Percentiles rank a stretch among this genome's conserved stretches.
phyloP scores from a whole-genome alignment of 2,797 vertebrate species.

The Gymnopithys bicolor region DNA sequence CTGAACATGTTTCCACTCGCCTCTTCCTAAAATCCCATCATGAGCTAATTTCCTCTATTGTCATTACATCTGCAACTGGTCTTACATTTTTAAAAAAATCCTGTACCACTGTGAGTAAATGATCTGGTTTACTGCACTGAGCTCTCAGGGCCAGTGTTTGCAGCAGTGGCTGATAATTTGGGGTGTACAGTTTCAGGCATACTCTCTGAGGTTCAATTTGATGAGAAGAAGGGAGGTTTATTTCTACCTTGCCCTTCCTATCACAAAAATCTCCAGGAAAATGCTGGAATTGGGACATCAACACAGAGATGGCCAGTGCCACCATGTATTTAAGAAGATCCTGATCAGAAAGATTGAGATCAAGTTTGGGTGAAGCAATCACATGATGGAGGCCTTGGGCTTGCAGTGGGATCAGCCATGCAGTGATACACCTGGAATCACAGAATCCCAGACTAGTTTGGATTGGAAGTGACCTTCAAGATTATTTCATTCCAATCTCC shows the following conservation, averaged over 20 bases:
- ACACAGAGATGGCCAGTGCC: fast-evolving
- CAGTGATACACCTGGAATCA: not conserved
- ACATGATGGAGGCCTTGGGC: fast-evolving
- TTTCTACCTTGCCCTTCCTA: not conserved
- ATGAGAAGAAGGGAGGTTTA: not conserved
- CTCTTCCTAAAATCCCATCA: conserved; percentile 58
- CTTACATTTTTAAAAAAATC: conserved; percentile 8
- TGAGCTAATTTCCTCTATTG: conserved; percentile 69
- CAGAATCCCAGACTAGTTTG: not conserved
- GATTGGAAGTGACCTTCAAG: not conserved
- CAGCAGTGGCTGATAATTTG: not conserved
- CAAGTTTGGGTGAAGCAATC: not conserved
- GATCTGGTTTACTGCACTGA: not conserved
- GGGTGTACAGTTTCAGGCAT: not conserved
- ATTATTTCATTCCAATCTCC: not conserved
- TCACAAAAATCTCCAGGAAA: not conserved
- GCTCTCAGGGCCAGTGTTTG: not conserved
- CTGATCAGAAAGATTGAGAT: not conserved
- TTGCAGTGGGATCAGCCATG: fast-evolving
- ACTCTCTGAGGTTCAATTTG: not conserved
- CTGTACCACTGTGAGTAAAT: not conserved
- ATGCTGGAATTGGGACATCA: not conserved
- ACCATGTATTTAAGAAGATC: not conserved
- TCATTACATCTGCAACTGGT: conserved; percentile 71
- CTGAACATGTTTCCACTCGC: conserved; percentile 60